Conservation (phyloP, 1,140 invertebrate species). For the Eciton burchellii region DNA sequence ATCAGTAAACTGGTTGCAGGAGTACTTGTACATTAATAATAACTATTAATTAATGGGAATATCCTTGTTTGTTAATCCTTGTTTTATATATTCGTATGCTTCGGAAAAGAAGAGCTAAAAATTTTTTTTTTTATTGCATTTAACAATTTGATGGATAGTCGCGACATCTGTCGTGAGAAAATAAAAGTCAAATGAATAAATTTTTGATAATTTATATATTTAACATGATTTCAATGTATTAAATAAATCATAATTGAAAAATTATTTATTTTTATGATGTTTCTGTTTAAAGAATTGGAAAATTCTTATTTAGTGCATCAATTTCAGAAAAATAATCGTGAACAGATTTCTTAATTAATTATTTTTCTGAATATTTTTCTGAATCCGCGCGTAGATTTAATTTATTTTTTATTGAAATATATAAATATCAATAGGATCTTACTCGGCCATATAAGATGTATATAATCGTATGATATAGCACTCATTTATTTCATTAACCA, state of each 20-base stretch:
- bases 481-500: too few species aligned
- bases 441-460: too few species aligned
- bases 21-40: conserved; percentile 36
- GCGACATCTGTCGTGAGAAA: conserved; percentile 28
- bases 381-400: background rate
- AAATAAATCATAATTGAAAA: background rate
- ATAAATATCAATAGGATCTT: too few species aligned
- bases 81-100: background rate
- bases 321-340: background rate
- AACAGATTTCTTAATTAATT: background rate
- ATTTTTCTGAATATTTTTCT: background rate
- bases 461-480: too few species aligned
- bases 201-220: too few species aligned
- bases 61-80: background rate
- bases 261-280: background rate
- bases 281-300: background rate
- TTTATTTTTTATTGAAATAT: too few species aligned
- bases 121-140: background rate
- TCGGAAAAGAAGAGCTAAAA: background rate
- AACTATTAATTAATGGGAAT: conserved; percentile 33
- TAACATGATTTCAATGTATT: background rate
- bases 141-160: background rate
- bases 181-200: background rate
- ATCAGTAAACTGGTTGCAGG: conserved; percentile 27
- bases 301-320: background rate